These are phyloP conservation scores for Odontocolon sp. DNA, from an alignment of 2,888 invertebrate genomes.

Conservation along the genomic window DNA sequence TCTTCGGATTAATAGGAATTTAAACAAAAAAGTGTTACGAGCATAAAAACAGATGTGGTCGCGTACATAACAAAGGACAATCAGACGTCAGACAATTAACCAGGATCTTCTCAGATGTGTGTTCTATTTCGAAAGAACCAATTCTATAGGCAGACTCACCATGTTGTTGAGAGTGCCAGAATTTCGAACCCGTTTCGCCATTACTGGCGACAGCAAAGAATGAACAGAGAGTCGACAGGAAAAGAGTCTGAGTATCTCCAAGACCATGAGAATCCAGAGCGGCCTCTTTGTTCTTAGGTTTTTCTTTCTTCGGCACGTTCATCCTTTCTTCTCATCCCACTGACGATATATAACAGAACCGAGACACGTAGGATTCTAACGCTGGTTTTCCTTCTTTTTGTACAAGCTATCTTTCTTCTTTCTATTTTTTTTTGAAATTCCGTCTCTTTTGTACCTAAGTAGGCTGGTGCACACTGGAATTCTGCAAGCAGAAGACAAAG, in stretches of 20 bases:
- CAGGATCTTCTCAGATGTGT: conserved; percentile 67
- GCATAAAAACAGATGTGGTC: too few relatives aligned
- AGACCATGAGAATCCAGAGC: conserved; percentile 52
- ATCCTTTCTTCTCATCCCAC: conserved; percentile 40
- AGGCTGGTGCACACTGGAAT: neutral
- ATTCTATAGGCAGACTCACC: conserved; percentile 2
- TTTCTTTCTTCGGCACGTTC: conserved; percentile 68
- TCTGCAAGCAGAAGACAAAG: too few relatives aligned
- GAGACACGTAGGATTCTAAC: conserved; percentile 61
- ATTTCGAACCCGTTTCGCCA: conserved; percentile 39
- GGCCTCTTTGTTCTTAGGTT: conserved; percentile 69
- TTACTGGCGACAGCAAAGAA: conserved; percentile 67
- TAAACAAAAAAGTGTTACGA: too few relatives aligned
- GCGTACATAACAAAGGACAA: conserved; percentile 24
- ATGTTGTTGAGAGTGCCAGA: conserved; percentile 19
- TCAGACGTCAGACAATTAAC: conserved; percentile 73
- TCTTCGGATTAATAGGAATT: too few relatives aligned
- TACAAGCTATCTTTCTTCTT: conserved; percentile 7
- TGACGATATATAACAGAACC: conserved; percentile 62
- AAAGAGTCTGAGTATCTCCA: conserved; percentile 47
- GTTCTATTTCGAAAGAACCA: neutral
- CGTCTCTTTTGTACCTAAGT: conserved; percentile 35
- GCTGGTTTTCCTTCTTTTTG: conserved; percentile 5
- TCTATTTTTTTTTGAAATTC: conserved; percentile 33
- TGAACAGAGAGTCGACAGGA: conserved; percentile 67